Evolutionary conservation across 2,797 vertebrate genomes (phyloP), one percentile per base, ranked within the genome.

Genomic region (Sebastes steindachneri): DNA sequence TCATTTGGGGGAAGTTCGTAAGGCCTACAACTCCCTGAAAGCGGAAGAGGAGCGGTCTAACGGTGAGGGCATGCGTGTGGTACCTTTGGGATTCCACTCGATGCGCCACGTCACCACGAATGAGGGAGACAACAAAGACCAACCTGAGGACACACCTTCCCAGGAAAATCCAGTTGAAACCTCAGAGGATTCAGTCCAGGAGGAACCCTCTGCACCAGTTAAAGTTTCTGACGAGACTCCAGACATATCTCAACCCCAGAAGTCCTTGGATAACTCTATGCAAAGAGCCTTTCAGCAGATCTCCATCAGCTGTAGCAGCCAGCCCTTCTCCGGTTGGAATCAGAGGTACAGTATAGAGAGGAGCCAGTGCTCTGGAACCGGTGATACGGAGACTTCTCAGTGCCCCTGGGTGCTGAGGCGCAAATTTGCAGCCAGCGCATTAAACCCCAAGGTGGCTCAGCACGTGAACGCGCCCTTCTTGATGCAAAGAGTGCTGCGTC

Each of bases 1-100:
- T 69, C 91, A 80, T 77, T 87, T 97, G 80, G 95, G 96, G 45
- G 93, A 92, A 0, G 90, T 95, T 4, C 87, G 92, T 6, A 91
- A 87, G 4, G 96, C 95, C 17, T 94, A 93, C 5, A 85, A 85
- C n/a, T 54, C 75, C 15, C 92, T 96, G 15, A 92, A 85, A 75
- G 68, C 9, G 1, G 85, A 92, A 23, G 89, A 90, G 59, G 71
- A 70, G 62, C 88, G 80, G 53, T 88, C 95, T 5, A 86, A 89
- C 3, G 69, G 81, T 1, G 77, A 77, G 35, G 84, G 85, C 9
- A 60, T 96, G 67, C 82, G 85, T 11, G 95, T 96, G 35, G 89
- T 92, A 2, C 91, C 91, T 53, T 88, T 97, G 41, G 95, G 94
- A 0, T 93, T 92, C 29, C 14, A 93, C 11, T 88, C 92, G 2